phyloP scores from a whole-genome alignment of 2,888 invertebrate species.

The Oasisia sp. region DNA sequence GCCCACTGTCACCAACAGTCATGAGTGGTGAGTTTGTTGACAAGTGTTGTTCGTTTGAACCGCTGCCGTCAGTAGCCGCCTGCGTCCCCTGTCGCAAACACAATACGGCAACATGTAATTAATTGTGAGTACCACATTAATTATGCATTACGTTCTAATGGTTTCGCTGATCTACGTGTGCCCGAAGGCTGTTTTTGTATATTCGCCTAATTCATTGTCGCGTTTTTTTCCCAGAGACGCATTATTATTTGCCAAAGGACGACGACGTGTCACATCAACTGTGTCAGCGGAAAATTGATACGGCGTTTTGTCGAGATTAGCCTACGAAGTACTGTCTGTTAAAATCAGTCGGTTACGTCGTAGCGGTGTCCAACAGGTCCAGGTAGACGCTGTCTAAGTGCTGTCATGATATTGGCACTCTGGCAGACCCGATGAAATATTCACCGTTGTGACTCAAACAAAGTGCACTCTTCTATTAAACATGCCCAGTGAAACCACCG shows the following conservation, averaged over 20 bases:
- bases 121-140: conserved; percentile 8
- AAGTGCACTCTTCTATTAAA: not conserved
- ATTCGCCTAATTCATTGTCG: not conserved
- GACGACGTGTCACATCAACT: not conserved
- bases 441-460: not conserved
- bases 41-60: not conserved
- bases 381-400: not conserved
- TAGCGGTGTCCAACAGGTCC: not conserved
- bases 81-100: not conserved
- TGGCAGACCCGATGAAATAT: not conserved
- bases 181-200: not conserved
- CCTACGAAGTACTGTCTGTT: not conserved
- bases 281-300: not conserved
- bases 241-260: conserved; percentile 6
- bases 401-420: not conserved
- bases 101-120: not conserved
- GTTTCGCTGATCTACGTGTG: conserved; percentile 2
- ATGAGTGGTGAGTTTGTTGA: not conserved
- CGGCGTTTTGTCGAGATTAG: not conserved
- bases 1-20: not conserved
- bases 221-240: not conserved
- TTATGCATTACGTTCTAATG: not conserved
- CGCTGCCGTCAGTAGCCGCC: not conserved
- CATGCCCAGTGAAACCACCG: not conserved
- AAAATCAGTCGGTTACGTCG: not conserved